Percentiles rank a stretch among this genome's conserved stretches.
Conservation (phyloP, 1,140 invertebrate species). For the Amphibalanus amphitrite region DNA sequence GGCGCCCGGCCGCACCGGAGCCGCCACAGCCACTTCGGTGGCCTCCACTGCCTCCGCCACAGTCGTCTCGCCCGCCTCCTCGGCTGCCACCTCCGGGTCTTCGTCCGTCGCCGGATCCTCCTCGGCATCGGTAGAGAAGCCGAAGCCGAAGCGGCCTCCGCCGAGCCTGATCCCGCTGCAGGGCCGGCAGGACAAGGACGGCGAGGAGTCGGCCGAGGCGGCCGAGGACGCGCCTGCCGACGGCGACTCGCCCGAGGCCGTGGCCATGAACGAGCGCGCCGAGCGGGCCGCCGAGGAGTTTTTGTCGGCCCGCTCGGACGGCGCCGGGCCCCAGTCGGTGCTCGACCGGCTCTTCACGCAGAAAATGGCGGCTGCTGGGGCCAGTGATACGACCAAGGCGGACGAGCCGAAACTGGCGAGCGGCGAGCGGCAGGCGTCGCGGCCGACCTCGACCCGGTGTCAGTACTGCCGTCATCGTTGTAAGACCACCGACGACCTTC, state of each 20-base stretch:
- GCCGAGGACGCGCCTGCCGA: neutral
- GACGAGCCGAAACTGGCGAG: neutral
- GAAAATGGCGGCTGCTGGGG: neutral
- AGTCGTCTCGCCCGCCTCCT: no score
- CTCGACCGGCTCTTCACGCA: neutral
- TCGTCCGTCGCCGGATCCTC: no score
- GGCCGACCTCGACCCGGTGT: constrained; percentile 44
- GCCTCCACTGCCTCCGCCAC: no score
- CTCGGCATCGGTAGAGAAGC: neutral
- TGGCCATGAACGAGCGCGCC: neutral
- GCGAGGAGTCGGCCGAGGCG: neutral
- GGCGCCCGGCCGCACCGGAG: no score
- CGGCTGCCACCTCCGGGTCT: no score
- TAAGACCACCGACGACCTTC: constrained; percentile 55
- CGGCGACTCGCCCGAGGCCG: neutral
- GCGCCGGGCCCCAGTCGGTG: neutral
- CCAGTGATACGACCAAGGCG: neutral
- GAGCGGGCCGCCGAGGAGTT: neutral
- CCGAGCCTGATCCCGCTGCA: constrained; percentile 17
- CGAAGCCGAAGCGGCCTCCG: constrained; percentile 13
- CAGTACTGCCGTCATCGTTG: constrained; percentile 66
- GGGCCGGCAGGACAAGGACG: neutral
- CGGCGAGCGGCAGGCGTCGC: constrained; percentile 10
- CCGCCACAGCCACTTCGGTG: no score
- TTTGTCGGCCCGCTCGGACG: neutral